phyloP scores from a whole-genome alignment of 2,797 vertebrate genomes.

The Buphagus erythrorhynchus region DNA sequence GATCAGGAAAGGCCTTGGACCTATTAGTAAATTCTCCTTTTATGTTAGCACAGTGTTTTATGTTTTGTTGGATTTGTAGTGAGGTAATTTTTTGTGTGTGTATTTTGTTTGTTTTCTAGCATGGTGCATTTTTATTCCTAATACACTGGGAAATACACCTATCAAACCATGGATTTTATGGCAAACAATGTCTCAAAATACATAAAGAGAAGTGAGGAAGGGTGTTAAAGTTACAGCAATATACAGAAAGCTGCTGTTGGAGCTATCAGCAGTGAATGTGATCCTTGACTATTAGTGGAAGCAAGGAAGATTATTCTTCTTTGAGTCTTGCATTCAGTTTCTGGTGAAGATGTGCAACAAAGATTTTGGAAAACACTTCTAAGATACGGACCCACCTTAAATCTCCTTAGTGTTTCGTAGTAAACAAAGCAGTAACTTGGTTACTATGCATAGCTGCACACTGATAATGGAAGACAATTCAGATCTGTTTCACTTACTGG shows the following conservation, averaged over 20 bases:
- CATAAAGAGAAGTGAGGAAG: neutral
- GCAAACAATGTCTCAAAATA: neutral
- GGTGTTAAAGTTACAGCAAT: neutral
- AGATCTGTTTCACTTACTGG: neutral
- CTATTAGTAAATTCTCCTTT: neutral
- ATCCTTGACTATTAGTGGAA: neutral
- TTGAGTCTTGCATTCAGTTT: neutral
- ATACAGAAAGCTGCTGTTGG: neutral
- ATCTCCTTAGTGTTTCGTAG: neutral
- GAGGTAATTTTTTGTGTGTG: neutral
- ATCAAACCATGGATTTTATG: neutral
- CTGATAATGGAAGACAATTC: neutral
- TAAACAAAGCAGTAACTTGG: neutral
- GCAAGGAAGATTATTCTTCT: neutral
- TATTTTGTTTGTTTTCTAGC: neutral
- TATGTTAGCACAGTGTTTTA: neutral
- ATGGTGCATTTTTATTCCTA: neutral
- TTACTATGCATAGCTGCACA: neutral
- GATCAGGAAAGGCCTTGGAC: neutral
- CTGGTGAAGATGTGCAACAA: neutral
- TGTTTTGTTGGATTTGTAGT: neutral
- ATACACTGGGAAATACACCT: neutral
- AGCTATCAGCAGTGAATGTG: neutral
- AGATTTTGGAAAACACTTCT: neutral
- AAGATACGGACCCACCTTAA: neutral